Base-by-base conservation (phyloP, 2,797 vertebrate genomes). In the Pseudotriccus pelzelni region DNA sequence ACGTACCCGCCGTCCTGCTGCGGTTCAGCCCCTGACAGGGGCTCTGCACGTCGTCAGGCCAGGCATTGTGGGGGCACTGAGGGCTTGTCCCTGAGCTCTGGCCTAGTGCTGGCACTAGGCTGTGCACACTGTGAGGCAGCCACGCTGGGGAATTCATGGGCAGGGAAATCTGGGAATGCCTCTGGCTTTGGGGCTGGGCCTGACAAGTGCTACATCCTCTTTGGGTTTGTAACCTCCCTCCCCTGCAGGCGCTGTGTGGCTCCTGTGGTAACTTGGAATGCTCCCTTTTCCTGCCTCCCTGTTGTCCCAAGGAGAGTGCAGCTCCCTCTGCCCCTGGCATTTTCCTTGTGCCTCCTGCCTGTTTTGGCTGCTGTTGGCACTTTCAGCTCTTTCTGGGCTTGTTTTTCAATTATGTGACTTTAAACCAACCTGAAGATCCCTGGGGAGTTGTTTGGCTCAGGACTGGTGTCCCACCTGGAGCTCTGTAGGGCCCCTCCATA, bases 241-340 rank as follows among this genome's bases (percentile, higher is more conserved):
- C 21, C 20, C 22, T 36, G 19, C 46, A 43, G 62, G 24, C n/a
- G 6, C 20, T 1, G 6, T 9, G 49, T 9, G 49, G 62, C 53
- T 64, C 22, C 41, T 0, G 0, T 3, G 3, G 19, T 47, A 1
- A 0, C 22, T n/a, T 2, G 2, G 50, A 41, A 22, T 32, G 18
- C 8, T 37, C 44, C 12, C 19, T 69, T 8, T 39, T 80, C 30
- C 55, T 27, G 8, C 13, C 21, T 2, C 13, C 0, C 0, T 4
- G 39, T 18, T 34, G 47, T 59, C 43, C 53, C 32, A 55, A 11
- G 17, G 43, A 59, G 7, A 78, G 47, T 0, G 0, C n/a, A 68
- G 22, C 32, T 94, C 34, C 16, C 36, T 36, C 24, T 25, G 30
- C 30, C 34, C n/a, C 37, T 46, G 47, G 20, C 15, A 0, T 52